These are phyloP conservation scores for Zootermopsis nevadensis DNA, from an alignment of 2,888 invertebrate species.

Conservation along the genomic window DNA sequence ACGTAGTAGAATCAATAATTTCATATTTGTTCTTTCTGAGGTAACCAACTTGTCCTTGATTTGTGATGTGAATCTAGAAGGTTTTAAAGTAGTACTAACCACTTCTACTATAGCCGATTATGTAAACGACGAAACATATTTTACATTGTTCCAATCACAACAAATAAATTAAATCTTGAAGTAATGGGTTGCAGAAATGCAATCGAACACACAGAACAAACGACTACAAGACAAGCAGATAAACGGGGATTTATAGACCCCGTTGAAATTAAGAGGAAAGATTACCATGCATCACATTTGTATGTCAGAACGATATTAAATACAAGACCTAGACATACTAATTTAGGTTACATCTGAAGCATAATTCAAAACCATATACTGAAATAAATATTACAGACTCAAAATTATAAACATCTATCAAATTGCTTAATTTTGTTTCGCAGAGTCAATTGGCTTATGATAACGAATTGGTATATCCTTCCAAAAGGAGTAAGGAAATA, in stretches of 20 bases:
- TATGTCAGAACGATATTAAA: not conserved
- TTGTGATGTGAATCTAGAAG: not conserved
- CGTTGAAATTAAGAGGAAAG: not conserved
- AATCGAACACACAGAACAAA: not conserved
- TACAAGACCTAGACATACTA: not conserved
- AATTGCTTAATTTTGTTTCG: too few species aligned
- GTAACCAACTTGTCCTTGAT: not conserved
- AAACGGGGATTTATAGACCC: too few species aligned
- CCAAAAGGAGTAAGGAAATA: too few species aligned
- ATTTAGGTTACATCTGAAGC: not conserved
- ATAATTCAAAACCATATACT: not conserved
- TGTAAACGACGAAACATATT: too few species aligned
- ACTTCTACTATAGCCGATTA: not conserved
- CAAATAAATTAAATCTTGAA: too few species aligned
- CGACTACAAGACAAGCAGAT: not conserved
- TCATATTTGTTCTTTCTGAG: not conserved
- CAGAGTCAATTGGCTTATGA: too few species aligned
- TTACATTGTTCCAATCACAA: too few species aligned
- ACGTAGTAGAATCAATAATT: not conserved
- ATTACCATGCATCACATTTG: conserved; percentile 8
- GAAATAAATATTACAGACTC: too few species aligned
- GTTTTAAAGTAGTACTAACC: not conserved
- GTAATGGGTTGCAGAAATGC: not conserved
- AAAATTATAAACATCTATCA: not conserved
- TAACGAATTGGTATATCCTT: too few species aligned